phyloP scores from a whole-genome alignment of 2,113 vertebrate species.

The Coreoperca whiteheadi region DNA sequence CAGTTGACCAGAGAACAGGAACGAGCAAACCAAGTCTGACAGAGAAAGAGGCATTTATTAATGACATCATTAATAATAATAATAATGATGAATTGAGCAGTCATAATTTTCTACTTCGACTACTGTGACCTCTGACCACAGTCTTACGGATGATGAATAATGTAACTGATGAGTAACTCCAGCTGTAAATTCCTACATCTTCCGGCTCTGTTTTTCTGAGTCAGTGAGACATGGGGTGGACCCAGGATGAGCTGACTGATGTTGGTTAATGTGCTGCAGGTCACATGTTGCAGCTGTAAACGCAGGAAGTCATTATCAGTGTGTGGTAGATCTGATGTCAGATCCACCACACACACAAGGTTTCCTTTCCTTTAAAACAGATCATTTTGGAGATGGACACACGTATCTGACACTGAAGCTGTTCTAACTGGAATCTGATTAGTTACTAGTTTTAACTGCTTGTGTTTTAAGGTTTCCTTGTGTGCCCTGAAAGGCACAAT shows the following conservation, averaged over 20 bases:
- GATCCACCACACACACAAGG: too few relatives aligned
- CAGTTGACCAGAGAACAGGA: slow-evolving; percentile 91
- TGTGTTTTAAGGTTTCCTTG: too few relatives aligned
- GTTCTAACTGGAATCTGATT: not conserved
- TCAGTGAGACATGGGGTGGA: slow-evolving; percentile 20
- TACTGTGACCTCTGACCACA: slow-evolving; percentile 16
- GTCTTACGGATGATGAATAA: not conserved
- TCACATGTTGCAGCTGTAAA: slow-evolving; percentile 48
- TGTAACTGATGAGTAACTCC: slow-evolving; percentile 7
- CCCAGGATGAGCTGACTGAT: slow-evolving; percentile 39
- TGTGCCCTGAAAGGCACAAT: too few relatives aligned
- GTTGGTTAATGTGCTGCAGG: slow-evolving; percentile 52
- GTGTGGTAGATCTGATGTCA: not conserved
- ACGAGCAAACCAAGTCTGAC: slow-evolving; percentile 91
- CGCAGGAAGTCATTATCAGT: slow-evolving; percentile 30
- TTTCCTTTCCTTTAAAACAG: slow-evolving; percentile 16
- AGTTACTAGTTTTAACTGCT: too few relatives aligned
- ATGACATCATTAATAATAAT: not conserved
- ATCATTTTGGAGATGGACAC: not conserved
- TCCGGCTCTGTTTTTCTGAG: slow-evolving; percentile 30
- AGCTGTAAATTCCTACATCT: slow-evolving; percentile 39
- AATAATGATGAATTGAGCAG: slow-evolving; percentile 8
- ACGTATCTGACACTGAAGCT: not conserved
- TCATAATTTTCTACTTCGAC: not conserved
- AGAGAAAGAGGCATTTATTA: slow-evolving; percentile 31